Base-by-base conservation (phyloP, 1,140 invertebrate genomes). In the Saccostrea cuccullata region DNA sequence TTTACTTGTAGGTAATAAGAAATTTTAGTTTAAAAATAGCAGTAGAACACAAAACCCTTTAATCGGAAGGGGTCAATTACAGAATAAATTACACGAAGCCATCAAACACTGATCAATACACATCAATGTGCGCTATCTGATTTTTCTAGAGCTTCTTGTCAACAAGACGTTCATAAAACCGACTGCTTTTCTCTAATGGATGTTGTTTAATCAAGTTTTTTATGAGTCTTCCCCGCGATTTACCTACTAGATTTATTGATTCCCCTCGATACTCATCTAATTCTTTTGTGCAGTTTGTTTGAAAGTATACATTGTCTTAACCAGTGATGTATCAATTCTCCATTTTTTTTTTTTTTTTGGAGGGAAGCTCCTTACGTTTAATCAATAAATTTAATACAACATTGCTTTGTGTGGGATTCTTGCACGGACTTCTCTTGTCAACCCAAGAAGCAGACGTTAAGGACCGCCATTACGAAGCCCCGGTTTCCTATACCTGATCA, bases 301-400 rank as follows among this genome's bases (percentile, higher is more conserved):
- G 23, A 77, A 36, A 77, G 70, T 77, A 77, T 77, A 77, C 70
- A 77, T 77, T 77, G 70, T 77, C 70, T 77, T 77, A 30, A 77
- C 70, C 70, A 77, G 15, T 77, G 70, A 77, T 40, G 70, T 77
- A 36, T 77, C 70, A 67, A 67, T n/a, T 20, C 23, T 47, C 47
- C 47, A 47, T 47, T 47, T 47, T 47, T 23, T 64, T 64, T 17
- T 23, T 23, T 64, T 67, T 67, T 77, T 77, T 77, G 70, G 70
- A 30, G 70, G 60, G 70, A 77, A 77, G 70, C 70, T 23, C 30
- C 70, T 77, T 26, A 36, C 4, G 30, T 23, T 23, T 30, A 77
- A 77, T 77, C 70, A 17, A 77, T 77, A 77, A 77, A 26, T 77
- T 77, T 77, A 77, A 77, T 77, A 77, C 26, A 77, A 77, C 70